Base-by-base conservation (phyloP, 2,113 vertebrate species). In the Leptobrachium leishanense region DNA sequence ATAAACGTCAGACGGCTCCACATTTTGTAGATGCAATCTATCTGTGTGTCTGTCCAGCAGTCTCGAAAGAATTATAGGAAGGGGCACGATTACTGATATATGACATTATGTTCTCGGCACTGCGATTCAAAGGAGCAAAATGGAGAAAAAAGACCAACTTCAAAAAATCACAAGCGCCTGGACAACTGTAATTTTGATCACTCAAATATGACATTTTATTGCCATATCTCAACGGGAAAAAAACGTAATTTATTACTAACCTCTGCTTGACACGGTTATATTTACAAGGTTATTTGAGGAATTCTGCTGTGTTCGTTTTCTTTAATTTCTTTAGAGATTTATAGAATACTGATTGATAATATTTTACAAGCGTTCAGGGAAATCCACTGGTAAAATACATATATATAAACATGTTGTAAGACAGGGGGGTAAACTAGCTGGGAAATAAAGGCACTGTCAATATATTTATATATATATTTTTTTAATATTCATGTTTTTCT, bases 341-440 rank as follows among this genome's bases (percentile, higher is more conserved):
- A 80, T 80, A 80, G 77, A 68, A 80, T 68, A 74, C 77, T 80
- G 77, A 73, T 79, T 79, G 69, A 79, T 80, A 74, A 66, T 74
- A 74, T 80, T 80, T 80, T 80, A 80, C 71, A 43, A 40, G 77
- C 59, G 71, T 74, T 62, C 46, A 2, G 71, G 77, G 77, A 80
- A 80, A 73, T 74, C 50, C 64, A 74, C 11, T 73, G 46, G 42
- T 20, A 39, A 64, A 80, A 74, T 62, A 73, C 72, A 31, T 31
- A 31, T 31, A 31, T 31, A 31, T 31, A 31, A 31, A 31, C 1
- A 31, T 31, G 20, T 31, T 31, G 20, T 31, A 31, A 31, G 20
- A 31, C 20, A 31, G 20, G 20, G 20, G 55, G 41, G 20, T 73
- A 73, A 73, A 72, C 59, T 20, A 43, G 40, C 31, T 66, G 10